A percentile compares a stretch with the other conserved stretches of the same genome.
phyloP scores from a whole-genome alignment of 2,113 vertebrate genomes.

The Nyctereutes procyonoides region DNA sequence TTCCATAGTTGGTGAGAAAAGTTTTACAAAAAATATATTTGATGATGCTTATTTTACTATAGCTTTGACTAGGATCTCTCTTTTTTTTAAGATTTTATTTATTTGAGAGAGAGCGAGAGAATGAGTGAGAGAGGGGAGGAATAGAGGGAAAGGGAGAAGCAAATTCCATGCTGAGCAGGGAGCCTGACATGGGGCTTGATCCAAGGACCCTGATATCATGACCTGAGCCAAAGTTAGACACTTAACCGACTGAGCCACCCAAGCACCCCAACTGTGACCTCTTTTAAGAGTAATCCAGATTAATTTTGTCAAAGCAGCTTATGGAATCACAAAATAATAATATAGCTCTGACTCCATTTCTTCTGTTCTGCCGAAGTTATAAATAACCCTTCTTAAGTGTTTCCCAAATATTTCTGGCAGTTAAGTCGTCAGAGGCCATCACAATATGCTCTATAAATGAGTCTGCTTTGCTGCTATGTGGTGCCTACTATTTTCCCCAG shows the following conservation, averaged over 20 bases:
- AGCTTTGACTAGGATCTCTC: slow-evolving; percentile 28
- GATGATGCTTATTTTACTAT: slow-evolving; percentile 21
- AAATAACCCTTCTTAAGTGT: slow-evolving; percentile 68
- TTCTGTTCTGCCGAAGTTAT: slow-evolving; percentile 60
- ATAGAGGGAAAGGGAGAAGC: not conserved
- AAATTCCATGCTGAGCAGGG: not conserved
- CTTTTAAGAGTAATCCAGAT: slow-evolving; percentile 52
- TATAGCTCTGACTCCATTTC: slow-evolving; percentile 55
- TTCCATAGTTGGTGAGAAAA: not conserved
- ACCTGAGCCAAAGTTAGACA: not conserved
- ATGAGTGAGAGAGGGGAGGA: not conserved
- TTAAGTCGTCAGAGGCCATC: slow-evolving; percentile 35
- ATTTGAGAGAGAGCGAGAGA: not conserved
- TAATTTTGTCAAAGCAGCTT: slow-evolving; percentile 43
- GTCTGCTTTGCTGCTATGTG: slow-evolving; percentile 48
- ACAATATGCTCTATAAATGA: slow-evolving; percentile 64
- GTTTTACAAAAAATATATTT: not conserved
- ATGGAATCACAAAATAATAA: slow-evolving; percentile 49
- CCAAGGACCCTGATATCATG: not conserved
- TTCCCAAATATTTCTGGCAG: slow-evolving; percentile 58
- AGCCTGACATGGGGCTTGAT: not conserved
- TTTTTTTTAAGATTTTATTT: not conserved
- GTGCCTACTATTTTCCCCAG: slow-evolving; percentile 45
- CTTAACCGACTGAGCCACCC: not conserved
- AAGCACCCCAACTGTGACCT: not conserved